A percentile compares a stretch with the other conserved stretches of the same genome.
Evolutionary conservation across 1,140 invertebrate species (phyloP).

Genomic region (Drosophila jambulina): DNA sequence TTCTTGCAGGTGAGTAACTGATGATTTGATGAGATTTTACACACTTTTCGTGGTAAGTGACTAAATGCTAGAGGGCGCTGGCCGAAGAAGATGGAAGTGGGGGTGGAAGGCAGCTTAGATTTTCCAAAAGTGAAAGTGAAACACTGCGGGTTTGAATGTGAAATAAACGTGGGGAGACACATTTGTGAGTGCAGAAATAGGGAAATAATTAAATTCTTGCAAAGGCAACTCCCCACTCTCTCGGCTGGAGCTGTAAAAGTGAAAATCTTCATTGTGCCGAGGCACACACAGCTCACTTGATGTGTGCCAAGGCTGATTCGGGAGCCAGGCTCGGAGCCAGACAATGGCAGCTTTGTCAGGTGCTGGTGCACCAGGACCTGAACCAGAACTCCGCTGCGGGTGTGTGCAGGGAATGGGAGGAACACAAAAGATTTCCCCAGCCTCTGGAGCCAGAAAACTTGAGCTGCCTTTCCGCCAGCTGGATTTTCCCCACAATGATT

Average conservation of each 20-base stretch:
- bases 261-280: constrained; percentile 22
- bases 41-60: constrained; percentile 50
- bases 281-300: constrained; percentile 19
- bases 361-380: constrained; percentile 29
- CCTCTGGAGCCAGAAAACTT: constrained; percentile 26
- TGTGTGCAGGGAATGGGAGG: constrained; percentile 7
- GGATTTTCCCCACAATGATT: constrained; percentile 41
- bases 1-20: constrained; percentile 51
- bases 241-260: constrained; percentile 8
- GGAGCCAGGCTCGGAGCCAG: constrained; percentile 1
- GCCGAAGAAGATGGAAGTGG: neutral
- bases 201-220: neutral
- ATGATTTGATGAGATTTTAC: constrained; percentile 21
- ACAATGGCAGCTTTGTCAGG: constrained; percentile 36
- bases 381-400: constrained; percentile 5
- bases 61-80: no score
- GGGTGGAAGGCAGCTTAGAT: neutral
- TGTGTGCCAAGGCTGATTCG: constrained; percentile 40
- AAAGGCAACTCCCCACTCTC: neutral
- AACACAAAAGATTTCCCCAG: constrained; percentile 53
- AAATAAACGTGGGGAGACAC: neutral
- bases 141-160: neutral
- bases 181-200: neutral
- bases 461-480: constrained; percentile 13
- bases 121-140: constrained; percentile 16